Base-by-base conservation (phyloP, 2,888 invertebrate species). In the Synergus laeviventris region DNA sequence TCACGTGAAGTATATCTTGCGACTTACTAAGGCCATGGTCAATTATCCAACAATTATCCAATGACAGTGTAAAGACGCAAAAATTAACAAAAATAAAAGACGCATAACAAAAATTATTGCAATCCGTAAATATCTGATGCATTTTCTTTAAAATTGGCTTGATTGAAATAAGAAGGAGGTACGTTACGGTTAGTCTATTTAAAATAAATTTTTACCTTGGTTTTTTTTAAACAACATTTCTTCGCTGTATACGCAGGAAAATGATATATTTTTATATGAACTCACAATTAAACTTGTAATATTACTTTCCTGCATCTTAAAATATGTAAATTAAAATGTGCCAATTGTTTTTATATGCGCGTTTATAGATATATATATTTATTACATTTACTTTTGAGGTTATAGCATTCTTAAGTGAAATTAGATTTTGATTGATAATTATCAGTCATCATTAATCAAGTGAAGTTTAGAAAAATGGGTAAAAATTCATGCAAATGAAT, bases 371-470 rank as follows among this genome's bases (percentile, higher is more conserved):
- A 2, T 49, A 49, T 8, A 49, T 49, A 45, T 49, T 49, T 2
- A 49, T n/a, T 49, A 49, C 49, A 49, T 49, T 49, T 14, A 49
- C n/a, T 49, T 49, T 49, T 49, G 49, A 49, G n/a, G 49, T 49
- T 18, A n/a, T n/a, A 49, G n/a, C 49, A 9, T n/a, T 0, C n/a
- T 7, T 7, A 45, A 9, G 45, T 16, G 4, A n/a, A 49, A 49
- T 49, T n/a, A 8, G 1, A 7, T 49, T 49, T 49, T 8, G 49
- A 8, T 49, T 1, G 14, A 1, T 1, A n/a, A 45, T 1, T n/a
- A 45, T 45, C 16, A 16, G 7, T n/a, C 31, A 31, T 31, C 31
- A 31, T 31, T 7, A 45, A 45, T 45, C 5, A 16, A 7, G 45
- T 45, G 1, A 16, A 45, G 45, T 45, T 45, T 45, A 45, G 1